Base-by-base conservation (phyloP, 2,797 vertebrate genomes). In the Amblyopsis hoosieri region DNA sequence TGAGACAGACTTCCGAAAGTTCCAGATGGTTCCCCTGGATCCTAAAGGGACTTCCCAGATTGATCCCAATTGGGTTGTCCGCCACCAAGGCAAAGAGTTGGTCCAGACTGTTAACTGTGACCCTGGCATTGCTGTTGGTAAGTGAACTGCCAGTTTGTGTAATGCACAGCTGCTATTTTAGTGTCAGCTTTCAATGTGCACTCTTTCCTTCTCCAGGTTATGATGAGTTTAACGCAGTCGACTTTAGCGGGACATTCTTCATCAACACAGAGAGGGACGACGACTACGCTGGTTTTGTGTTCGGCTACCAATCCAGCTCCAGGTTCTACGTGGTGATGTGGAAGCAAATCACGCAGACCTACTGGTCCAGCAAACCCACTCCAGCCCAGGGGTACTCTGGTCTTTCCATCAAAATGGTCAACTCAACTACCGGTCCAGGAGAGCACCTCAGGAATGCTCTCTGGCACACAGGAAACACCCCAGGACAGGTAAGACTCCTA, bases 311-410 rank as follows among this genome's bases (percentile, higher is more conserved):
- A 78, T 99, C 97, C 62, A 99, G 97, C 79, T 97, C 96, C 78
- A 95, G 97, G 75, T 99, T 99, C 86, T 99, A 99, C 2, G 97
- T 99, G 7, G 96, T 99, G 61, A 99, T 99, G 97, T 99, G 97
- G 97, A 99, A 99, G 69, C 97, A 99, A 86, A 94, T 99, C 73
- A 99, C 97, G 0, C 97, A 99, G 83, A 95, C 97, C 13, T 99
- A 99, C 78, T 99, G 97, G 97, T 96, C 96, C 54, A 91, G 92
- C 59, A 94, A 95, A 65, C 97, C 97, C 71, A 99, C 97, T 10
- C 95, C 93, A 86, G 97, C 97, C 75, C 97, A 99, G 85, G 97
- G 97, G 45, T 99, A 99, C 82, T 97, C 96, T 0, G 97, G 97
- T 63, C 91, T 99, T 60, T 98, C 97, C 52, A 98, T 99, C 79